phyloP scores from a whole-genome alignment of 2,113 vertebrate species.

The Syngnathus floridae region DNA sequence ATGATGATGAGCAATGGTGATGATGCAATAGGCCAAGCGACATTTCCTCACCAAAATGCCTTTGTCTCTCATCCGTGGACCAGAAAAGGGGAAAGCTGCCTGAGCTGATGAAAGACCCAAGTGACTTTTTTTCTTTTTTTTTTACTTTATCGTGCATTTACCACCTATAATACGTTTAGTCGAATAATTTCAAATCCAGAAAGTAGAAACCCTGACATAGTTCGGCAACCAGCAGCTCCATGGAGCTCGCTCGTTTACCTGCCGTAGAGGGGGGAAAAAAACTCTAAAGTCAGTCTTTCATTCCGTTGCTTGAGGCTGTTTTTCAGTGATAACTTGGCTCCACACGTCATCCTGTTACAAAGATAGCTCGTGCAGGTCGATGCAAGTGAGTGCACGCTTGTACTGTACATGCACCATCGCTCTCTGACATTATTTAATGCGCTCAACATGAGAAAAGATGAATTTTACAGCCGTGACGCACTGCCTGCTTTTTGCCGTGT shows the following conservation, averaged over 20 bases:
- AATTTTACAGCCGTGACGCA: not conserved
- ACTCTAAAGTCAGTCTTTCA: not conserved
- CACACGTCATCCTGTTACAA: not conserved
- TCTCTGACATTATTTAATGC: not conserved
- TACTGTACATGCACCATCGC: not conserved
- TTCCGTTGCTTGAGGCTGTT: not conserved
- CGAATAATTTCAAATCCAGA: too few relatives aligned
- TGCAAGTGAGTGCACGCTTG: not conserved
- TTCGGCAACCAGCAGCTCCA: too few relatives aligned
- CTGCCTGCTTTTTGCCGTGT: not conserved
- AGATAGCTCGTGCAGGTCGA: not conserved
- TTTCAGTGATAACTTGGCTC: not conserved
- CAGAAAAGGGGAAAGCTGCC: conserved; percentile 8
- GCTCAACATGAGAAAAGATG: not conserved
- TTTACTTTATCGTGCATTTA: conserved; percentile 12
- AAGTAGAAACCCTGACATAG: too few relatives aligned
- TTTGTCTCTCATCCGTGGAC: conserved; percentile 4
- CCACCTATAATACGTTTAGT: not conserved
- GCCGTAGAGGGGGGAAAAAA: not conserved
- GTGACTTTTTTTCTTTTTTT: conserved; percentile 17
- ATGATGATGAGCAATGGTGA: conserved; percentile 36
- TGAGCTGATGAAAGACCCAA: conserved; percentile 29
- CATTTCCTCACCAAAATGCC: conserved; percentile 29
- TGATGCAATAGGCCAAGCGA: conserved; percentile 52
- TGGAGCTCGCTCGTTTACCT: not conserved